Percentiles rank a stretch among this genome's conserved stretches.
phyloP scores from a whole-genome alignment of 2,797 vertebrate species.

The Steatocranus sp. region DNA sequence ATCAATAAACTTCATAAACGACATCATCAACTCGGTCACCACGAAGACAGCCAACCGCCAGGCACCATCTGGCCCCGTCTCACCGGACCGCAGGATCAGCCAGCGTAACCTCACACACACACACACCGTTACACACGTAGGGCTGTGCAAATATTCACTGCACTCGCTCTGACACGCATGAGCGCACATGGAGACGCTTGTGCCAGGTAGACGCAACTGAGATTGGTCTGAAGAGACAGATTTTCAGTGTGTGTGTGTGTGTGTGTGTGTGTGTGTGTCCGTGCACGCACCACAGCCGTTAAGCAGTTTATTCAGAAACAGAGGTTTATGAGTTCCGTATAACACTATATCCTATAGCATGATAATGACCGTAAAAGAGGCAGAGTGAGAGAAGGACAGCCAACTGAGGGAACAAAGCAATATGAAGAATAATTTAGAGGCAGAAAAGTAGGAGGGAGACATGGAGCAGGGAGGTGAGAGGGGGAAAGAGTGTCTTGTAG shows the following conservation, averaged over 20 bases:
- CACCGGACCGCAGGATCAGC: constrained; percentile 55
- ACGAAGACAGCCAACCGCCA: constrained; percentile 63
- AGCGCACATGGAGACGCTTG: constrained; percentile 16
- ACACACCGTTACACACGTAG: constrained; percentile 23
- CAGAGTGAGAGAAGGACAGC: neutral
- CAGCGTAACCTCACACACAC: constrained; percentile 49
- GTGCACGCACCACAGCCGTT: constrained; percentile 13
- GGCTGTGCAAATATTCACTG: constrained; percentile 36
- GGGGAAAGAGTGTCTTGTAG: constrained; percentile 21
- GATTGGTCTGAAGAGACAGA: constrained; percentile 43
- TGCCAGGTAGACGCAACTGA: constrained; percentile 48
- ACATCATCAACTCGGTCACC: constrained; percentile 67
- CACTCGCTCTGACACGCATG: constrained; percentile 30
- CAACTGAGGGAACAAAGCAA: constrained; percentile 16
- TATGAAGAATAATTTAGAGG: constrained; percentile 36
- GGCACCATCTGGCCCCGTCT: constrained; percentile 68
- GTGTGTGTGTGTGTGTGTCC: neutral
- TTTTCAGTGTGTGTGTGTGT: neutral
- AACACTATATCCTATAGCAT: constrained; percentile 46
- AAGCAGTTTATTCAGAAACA: constrained; percentile 50
- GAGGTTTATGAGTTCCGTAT: constrained; percentile 40
- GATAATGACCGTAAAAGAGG: constrained; percentile 44
- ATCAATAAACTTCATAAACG: constrained; percentile 75
- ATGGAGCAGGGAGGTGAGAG: neutral
- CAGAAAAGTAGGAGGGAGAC: constrained; percentile 21